phyloP scores from a whole-genome alignment of 2,888 invertebrate species.

The Macrosoma leucophasiata region DNA sequence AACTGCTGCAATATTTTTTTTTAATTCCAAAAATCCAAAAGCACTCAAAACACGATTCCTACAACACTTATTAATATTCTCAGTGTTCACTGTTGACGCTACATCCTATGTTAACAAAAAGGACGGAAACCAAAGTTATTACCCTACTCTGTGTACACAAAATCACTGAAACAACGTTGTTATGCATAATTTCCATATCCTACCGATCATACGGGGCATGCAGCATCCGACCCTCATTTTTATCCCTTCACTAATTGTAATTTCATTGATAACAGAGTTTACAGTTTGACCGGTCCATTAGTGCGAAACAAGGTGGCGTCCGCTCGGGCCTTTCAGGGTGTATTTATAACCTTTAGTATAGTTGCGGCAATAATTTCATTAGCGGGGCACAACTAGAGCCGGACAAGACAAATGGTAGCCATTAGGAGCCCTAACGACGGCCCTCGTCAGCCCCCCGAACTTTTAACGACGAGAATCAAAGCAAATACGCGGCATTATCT shows the following conservation, averaged over 20 bases:
- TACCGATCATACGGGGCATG: no score
- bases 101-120: no score
- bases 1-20: no score
- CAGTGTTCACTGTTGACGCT: no score
- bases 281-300: slow-evolving; percentile 77
- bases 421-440: slow-evolving; percentile 74
- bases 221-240: slow-evolving; percentile 68
- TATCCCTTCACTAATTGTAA: slow-evolving; percentile 70
- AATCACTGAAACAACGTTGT: no score
- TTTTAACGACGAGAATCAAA: slow-evolving; percentile 76
- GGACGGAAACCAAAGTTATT: no score
- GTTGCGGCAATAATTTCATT: slow-evolving; percentile 77
- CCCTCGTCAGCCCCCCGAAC: slow-evolving; percentile 69
- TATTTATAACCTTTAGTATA: slow-evolving; percentile 75
- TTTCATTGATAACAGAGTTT: slow-evolving; percentile 76
- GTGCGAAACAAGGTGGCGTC: slow-evolving; percentile 71
- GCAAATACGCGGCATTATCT: slow-evolving; percentile 73
- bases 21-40: no score
- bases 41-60: no score
- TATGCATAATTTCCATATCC: no score
- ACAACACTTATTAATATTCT: no score
- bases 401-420: slow-evolving; percentile 76
- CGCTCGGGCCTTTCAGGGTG: slow-evolving; percentile 59
- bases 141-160: no score
- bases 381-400: slow-evolving; percentile 72